Evolutionary conservation across 2,888 invertebrate genomes (phyloP), one percentile per base, ranked within the genome.

Genomic region (Lycaena phlaeas): DNA sequence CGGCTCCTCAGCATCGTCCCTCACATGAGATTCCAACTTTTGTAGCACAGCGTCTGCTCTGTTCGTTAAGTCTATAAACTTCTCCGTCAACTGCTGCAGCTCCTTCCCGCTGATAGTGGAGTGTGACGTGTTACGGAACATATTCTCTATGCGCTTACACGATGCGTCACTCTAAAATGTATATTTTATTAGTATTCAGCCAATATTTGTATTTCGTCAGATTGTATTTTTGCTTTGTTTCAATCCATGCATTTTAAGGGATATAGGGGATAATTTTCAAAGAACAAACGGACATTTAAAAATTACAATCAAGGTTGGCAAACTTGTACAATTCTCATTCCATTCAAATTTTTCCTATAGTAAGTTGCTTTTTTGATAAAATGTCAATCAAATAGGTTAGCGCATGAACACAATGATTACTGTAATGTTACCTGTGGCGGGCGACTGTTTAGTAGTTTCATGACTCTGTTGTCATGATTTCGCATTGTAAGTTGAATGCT

Each of bases 401-500:
- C n/a, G n/a, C n/a, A n/a, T 31, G 3, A 5, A 5, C 11, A 25
- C n/a, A n/a, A 12, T 17, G 2, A n/a, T n/a, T 9, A 18, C 5
- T 12, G 36, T 25, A 7, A 7, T 9, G 36, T 41, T 61, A 82
- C 82, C 69, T 81, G 82, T 34, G 57, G 49, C 34, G 64, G 56
- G 5, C 74, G 66, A 12, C 63, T 58, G 45, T 54, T 73, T n/a
- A 82, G 51, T 27, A 78, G 53, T 47, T 82, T 79, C 50, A 65
- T 65, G 7, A 82, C 69, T 56, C 66, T 74, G 41, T 49, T 68
- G 51, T 82, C 81, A 49, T 84, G 82, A 45, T 61, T 72, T 22
- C 72, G 67, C 51, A 84, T 68, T 15, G 85, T 66, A 29, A 79
- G 77, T 56, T 88, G 87, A 50, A 89, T 76, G 51, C 71, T 85